Conservation (phyloP, 2,113 vertebrate species). For the Eretmochelys imbricata region DNA sequence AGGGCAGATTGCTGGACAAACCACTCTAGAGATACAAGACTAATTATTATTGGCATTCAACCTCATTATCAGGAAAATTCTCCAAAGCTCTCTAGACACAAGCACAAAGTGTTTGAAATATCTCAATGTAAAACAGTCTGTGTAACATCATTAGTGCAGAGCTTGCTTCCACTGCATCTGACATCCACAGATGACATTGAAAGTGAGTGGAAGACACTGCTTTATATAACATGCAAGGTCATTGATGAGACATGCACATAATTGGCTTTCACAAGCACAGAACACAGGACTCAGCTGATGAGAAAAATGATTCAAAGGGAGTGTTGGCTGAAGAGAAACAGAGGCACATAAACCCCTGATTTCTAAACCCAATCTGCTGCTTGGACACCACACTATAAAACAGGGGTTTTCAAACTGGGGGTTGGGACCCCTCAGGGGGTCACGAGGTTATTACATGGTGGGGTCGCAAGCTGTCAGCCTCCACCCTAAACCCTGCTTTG, state of each 20-base stretch:
- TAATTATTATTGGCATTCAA: background rate
- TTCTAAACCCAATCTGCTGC: background rate
- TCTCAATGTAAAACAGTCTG: constrained; percentile 27
- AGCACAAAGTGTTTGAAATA: constrained; percentile 26
- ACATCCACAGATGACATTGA: background rate
- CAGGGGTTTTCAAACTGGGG: background rate
- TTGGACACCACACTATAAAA: constrained; percentile 30
- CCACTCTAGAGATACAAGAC: background rate
- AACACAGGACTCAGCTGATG: background rate
- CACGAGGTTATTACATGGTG: no score
- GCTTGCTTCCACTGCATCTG: background rate
- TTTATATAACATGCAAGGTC: background rate
- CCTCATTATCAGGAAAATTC: background rate
- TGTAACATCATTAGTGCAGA: background rate
- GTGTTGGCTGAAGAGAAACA: constrained; percentile 16
- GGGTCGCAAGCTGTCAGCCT: no score
- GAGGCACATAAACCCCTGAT: constrained; percentile 25
- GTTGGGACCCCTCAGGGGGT: no score
- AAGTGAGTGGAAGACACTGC: background rate
- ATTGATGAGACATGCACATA: background rate
- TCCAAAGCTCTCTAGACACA: constrained; percentile 4
- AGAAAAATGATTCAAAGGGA: background rate
- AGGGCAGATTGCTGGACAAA: background rate
- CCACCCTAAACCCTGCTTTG: no score
- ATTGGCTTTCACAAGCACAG: background rate